Conservation (phyloP, 2,888 invertebrate genomes). For the Caenorhabditis sp. region DNA sequence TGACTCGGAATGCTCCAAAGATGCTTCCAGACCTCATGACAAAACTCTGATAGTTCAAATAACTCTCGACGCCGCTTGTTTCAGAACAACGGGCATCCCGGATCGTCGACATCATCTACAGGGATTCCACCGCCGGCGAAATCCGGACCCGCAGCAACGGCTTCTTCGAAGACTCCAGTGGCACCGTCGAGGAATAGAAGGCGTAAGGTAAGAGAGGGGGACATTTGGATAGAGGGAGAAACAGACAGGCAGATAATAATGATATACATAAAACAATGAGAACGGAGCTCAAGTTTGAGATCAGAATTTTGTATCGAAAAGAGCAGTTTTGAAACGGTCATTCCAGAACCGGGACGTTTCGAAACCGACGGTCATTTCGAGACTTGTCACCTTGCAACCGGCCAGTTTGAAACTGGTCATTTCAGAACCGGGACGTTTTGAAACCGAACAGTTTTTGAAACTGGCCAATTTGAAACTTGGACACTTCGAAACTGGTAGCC, state of each 20-base stretch:
- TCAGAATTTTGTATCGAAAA: too few species aligned
- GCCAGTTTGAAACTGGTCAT: too few species aligned
- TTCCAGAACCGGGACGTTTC: too few species aligned
- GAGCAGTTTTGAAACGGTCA: too few species aligned
- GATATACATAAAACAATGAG: too few species aligned
- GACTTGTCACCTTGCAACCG: too few species aligned
- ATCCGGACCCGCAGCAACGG: constrained; percentile 22
- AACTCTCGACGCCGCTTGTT: neutral
- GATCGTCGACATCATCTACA: constrained; percentile 19
- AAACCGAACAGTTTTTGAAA: too few species aligned
- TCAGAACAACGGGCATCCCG: constrained; percentile 46
- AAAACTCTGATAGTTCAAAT: neutral
- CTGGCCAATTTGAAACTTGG: too few species aligned
- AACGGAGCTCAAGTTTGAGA: too few species aligned
- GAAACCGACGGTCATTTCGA: too few species aligned
- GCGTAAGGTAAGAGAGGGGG: constrained; percentile 45
- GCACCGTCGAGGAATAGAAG: constrained; percentile 51
- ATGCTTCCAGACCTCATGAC: neutral
- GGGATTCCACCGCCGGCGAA: constrained; percentile 29
- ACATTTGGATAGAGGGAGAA: neutral
- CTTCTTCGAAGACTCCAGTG: constrained; percentile 41
- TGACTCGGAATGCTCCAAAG: neutral
- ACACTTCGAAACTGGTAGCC: too few species aligned
- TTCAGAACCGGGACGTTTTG: too few species aligned
- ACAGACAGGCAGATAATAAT: constrained; percentile 4